Evolutionary conservation across 2,888 invertebrate genomes (phyloP).

Genomic region (Hypselothyrea guttata): DNA sequence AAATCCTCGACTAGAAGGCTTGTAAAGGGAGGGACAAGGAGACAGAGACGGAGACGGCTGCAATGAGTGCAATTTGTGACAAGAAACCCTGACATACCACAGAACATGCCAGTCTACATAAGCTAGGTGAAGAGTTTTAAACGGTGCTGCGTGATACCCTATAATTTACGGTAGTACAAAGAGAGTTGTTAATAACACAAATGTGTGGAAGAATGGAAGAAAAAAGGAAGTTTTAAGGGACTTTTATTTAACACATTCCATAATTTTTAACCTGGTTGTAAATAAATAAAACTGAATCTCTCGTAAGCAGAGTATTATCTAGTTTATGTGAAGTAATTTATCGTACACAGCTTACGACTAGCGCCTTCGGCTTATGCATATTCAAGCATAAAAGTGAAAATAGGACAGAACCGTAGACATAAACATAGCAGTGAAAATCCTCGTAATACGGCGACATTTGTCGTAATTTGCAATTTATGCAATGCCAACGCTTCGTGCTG

Average conservation of each 20-base stretch:
- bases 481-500: constrained; percentile 28
- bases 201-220: too few species aligned
- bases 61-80: constrained; percentile 42
- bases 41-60: constrained; percentile 1
- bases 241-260: too few species aligned
- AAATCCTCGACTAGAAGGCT: constrained; percentile 13
- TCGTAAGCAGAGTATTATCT: neutral
- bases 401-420: constrained; percentile 11
- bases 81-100: constrained; percentile 18
- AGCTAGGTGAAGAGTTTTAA: too few species aligned
- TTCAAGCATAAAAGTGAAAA: constrained; percentile 1
- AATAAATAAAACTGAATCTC: too few species aligned
- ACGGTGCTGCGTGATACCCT: neutral
- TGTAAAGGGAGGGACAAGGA: too few species aligned
- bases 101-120: neutral
- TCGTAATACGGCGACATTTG: constrained; percentile 28
- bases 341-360: neutral
- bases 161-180: too few species aligned
- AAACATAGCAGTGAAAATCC: constrained; percentile 18
- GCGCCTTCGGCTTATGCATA: neutral
- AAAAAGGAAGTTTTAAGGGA: too few species aligned
- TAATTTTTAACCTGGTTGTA: too few species aligned
- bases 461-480: constrained; percentile 60
- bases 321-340: neutral
- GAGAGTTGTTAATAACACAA: too few species aligned